phyloP scores from a whole-genome alignment of 2,797 vertebrate species.

The Characodon lateralis region DNA sequence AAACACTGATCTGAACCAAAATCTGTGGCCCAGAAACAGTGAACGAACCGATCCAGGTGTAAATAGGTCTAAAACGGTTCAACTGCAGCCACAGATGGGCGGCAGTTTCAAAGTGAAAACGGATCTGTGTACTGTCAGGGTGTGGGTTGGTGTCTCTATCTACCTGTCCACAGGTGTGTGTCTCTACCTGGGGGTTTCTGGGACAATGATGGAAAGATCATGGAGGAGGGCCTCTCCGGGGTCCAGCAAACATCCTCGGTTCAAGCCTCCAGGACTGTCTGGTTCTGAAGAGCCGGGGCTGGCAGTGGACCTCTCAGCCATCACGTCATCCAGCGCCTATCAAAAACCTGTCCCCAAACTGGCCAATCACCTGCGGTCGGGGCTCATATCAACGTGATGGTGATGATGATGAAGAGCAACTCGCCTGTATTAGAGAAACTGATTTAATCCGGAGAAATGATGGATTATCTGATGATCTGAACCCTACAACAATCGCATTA shows the following conservation, averaged over 20 bases:
- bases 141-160: not conserved
- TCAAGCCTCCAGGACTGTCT: slow-evolving; percentile 57
- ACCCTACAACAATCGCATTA: not conserved
- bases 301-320: slow-evolving; percentile 46
- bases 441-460: not conserved
- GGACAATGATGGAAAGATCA: slow-evolving; percentile 56
- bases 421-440: not conserved
- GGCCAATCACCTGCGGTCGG: not conserved
- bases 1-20: not conserved
- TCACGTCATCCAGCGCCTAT: slow-evolving; percentile 24
- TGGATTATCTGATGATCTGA: not conserved
- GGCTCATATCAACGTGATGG: not conserved
- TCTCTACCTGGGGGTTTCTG: slow-evolving; percentile 81
- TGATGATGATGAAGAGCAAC: not conserved
- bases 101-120: not conserved
- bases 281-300: slow-evolving; percentile 54
- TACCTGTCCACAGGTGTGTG: not conserved
- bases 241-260: slow-evolving; percentile 66
- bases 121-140: no score
- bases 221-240: slow-evolving; percentile 48
- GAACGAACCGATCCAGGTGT: not conserved
- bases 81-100: not conserved
- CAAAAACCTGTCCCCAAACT: not conserved
- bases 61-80: not conserved
- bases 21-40: not conserved